Base-by-base conservation (phyloP, 2,113 vertebrate genomes). In the Psittacula cyanocephala region DNA sequence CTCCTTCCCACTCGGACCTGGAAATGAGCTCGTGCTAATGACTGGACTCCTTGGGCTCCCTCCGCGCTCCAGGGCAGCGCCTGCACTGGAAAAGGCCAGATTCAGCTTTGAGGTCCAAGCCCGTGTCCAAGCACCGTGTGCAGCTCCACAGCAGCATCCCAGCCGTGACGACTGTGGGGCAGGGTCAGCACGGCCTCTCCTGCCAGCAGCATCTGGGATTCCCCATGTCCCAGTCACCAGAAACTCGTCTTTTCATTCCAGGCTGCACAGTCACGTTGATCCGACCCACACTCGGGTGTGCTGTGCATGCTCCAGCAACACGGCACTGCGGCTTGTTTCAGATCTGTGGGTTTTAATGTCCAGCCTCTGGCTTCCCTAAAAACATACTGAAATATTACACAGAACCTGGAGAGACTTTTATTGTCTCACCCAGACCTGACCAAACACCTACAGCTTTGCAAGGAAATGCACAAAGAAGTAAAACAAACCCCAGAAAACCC, bases 291-390 rank as follows among this genome's bases (percentile, higher is more conserved):
- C 35, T 8, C 17, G 47, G 78, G 14, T 0, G 3, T 37, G 71
- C 43, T 46, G 44, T 0, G 0, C 5, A 3, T 3, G 37, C 72
- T 57, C 13, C 12, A 33, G 6, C 4, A n/a, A 6, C 2, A 0
- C 2, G 13, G 41, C 68, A 88, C 31, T 39, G 60, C 39, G 49
- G 57, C 46, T 64, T 20, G 3, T 53, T 49, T 70, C 74, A 75
- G 14, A 60, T 17, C 25, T 6, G 23, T 8, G 1, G 27, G 35
- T 41, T 28, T 35, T 18, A 78, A 68, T 15, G 44, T 20, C 67
- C 37, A 10, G 39, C 31, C 25, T 33, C 24, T 12, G 0, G 28
- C 41, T 65, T 55, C 78, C 55, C 41, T 86, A 64, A 79, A 76
- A 64, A 71, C 0, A 64, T 6, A 24, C 37, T 59, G 50, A 71